Base-by-base conservation (phyloP, 2,113 vertebrate species). In the Callipepla squamata region DNA sequence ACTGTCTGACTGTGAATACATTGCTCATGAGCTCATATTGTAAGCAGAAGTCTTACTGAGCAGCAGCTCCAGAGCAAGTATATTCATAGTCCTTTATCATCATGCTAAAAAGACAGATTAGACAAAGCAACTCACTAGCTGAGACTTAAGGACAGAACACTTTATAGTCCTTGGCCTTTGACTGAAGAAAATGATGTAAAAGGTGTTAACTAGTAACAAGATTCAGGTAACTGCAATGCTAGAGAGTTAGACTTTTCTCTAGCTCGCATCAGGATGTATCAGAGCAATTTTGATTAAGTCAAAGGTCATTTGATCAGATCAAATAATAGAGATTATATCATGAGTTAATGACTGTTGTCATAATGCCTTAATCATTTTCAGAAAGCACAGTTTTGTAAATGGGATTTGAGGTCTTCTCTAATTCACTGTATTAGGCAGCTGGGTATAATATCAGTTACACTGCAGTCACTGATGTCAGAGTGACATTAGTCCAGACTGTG, bases 401-500 rank as follows among this genome's bases (percentile, higher is more conserved):
- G 44, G 21, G 58, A 66, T 68, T 70, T 81, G 69, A 91, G 19
- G 40, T 81, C 75, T 69, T 25, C 25, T 51, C 25, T 57, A 51
- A 62, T 44, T 93, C 45, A 89, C 34, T 69, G 53, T 5, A 2
- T 81, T 76, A 89, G 53, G 76, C n/a, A 79, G 48, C 45, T 79
- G 47, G 10, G 8, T 70, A 20, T 55, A 87, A 93, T 92, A 92
- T 85, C 7, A 80, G 38, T 89, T 68, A 80, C 12, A 12, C 8
- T 70, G 76, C 78, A 94, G 47, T 40, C 42, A 65, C 63, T 86
- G 92, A 88, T 80, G 87, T 89, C 87, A 92, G 7, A 61, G 20
- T 82, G 92, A 95, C 85, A 77, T 87, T 89, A 93, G 67, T 45
- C 17, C 69, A 84, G 69, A 48, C 30, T 80, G n/a, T 21, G 26